These are phyloP conservation scores for Drosophila baimaii DNA, from an alignment of 1,140 invertebrate genomes.

Conservation along the genomic window DNA sequence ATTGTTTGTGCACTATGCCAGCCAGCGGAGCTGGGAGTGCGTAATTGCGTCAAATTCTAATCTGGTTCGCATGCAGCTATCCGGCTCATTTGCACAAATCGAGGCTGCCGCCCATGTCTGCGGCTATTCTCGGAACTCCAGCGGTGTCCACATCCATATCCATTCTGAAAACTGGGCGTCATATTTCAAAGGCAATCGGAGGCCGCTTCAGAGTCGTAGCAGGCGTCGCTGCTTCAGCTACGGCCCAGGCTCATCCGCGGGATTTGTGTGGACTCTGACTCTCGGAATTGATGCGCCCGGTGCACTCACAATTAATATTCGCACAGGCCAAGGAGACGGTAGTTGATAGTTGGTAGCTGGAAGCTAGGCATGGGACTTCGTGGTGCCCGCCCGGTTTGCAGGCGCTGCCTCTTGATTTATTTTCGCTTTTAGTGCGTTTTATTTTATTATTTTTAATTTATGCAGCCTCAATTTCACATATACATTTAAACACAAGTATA, in stretches of 20 bases:
- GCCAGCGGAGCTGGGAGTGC: constrained; percentile 3
- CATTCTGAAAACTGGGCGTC: constrained; percentile 58
- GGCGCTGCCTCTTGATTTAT: constrained; percentile 65
- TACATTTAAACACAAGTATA: too few relatives aligned
- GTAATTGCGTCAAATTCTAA: constrained; percentile 55
- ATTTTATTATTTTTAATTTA: constrained; percentile 80
- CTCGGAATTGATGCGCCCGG: constrained; percentile 29
- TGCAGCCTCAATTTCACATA: constrained; percentile 28
- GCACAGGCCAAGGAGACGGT: constrained; percentile 8
- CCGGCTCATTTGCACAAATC: constrained; percentile 43
- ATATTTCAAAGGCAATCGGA: constrained; percentile 65
- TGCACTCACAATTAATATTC: constrained; percentile 46
- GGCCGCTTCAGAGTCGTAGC: constrained; percentile 18
- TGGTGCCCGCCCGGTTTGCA: constrained; percentile 61
- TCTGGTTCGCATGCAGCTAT: constrained; percentile 31
- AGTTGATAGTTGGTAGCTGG: constrained; percentile 51
- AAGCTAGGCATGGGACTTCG: constrained; percentile 49
- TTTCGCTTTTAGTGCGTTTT: constrained; percentile 78
- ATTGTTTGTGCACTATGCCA: not conserved
- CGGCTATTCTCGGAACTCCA: constrained; percentile 45
- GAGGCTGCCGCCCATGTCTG: constrained; percentile 22
- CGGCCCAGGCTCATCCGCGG: constrained; percentile 3
- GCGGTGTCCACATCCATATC: constrained; percentile 50
- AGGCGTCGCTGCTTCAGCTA: constrained; percentile 16
- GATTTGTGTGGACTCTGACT: constrained; percentile 20